Percentiles rank a stretch among this genome's conserved stretches.
Conservation (phyloP, 2,888 invertebrate genomes). For the Rotaria macrura region DNA sequence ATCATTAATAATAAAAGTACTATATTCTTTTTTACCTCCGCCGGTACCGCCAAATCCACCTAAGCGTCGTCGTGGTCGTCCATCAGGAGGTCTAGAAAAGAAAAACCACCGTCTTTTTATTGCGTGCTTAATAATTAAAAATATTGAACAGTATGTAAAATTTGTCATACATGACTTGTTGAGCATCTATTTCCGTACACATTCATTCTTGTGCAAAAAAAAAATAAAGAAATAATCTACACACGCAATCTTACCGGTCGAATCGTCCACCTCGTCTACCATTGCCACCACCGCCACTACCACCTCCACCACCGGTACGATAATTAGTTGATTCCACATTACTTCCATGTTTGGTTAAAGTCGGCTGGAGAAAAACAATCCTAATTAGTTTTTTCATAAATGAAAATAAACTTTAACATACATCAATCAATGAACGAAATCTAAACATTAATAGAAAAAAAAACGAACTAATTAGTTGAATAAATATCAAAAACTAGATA, state of each 20-base stretch:
- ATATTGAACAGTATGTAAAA: neutral
- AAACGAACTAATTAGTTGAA: neutral
- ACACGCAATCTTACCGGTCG: constrained; percentile 2
- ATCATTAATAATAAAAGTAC: neutral
- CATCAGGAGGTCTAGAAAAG: neutral
- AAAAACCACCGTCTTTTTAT: neutral
- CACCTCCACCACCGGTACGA: neutral
- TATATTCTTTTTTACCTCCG: neutral
- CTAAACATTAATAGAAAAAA: neutral
- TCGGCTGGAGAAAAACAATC: neutral
- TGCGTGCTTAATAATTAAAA: neutral
- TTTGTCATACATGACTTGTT: neutral
- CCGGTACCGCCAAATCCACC: neutral
- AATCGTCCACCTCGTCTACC: neutral
- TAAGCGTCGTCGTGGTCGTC: neutral
- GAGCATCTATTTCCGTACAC: neutral
- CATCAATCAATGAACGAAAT: neutral
- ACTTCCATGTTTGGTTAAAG: neutral
- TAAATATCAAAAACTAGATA: neutral
- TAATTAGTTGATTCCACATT: neutral
- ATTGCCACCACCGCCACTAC: neutral
- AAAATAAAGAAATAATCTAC: neutral
- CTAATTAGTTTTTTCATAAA: neutral
- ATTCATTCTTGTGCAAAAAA: neutral
- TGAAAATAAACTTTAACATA: neutral